Percentiles rank a stretch among this genome's conserved stretches.
Conservation (phyloP, 2,888 invertebrate genomes). For the Ecdyonurus torrentis region DNA sequence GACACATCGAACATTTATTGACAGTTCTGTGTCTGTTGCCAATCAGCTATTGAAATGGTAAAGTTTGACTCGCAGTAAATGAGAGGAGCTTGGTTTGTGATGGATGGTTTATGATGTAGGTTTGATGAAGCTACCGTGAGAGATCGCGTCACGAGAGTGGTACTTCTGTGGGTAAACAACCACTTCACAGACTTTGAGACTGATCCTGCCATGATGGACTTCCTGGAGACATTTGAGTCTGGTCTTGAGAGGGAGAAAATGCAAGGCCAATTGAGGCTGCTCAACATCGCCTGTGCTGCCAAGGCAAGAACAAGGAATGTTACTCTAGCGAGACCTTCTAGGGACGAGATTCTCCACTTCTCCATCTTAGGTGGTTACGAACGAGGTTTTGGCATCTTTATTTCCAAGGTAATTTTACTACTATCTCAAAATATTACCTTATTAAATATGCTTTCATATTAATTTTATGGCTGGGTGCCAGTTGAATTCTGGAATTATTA, state of each 20-base stretch:
- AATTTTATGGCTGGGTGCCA: too few relatives aligned
- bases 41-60: slow-evolving; percentile 70
- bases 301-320: slow-evolving; percentile 87
- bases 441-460: too few relatives aligned
- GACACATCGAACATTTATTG: slow-evolving; percentile 90
- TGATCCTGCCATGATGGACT: slow-evolving; percentile 91
- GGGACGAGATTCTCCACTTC: slow-evolving; percentile 89
- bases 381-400: slow-evolving; percentile 82
- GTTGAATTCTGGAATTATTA: too few relatives aligned
- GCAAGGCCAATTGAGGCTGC: slow-evolving; percentile 54
- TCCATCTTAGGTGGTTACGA: slow-evolving; percentile 89
- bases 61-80: slow-evolving; percentile 4
- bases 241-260: slow-evolving; percentile 70
- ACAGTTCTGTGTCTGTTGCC: slow-evolving; percentile 70
- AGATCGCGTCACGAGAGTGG: slow-evolving; percentile 86
- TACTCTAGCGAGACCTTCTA: slow-evolving; percentile 75
- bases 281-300: slow-evolving; percentile 94
- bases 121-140: slow-evolving; percentile 60
- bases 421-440: too few relatives aligned
- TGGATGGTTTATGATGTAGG: slow-evolving; percentile 16
- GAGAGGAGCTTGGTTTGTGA: neutral
- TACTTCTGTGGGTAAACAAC: slow-evolving; percentile 96
- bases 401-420: slow-evolving; percentile 71
- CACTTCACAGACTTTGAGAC: slow-evolving; percentile 97
- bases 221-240: slow-evolving; percentile 80